Conservation (phyloP, 2,113 vertebrate genomes). For the Bolborhynchus lineola region DNA sequence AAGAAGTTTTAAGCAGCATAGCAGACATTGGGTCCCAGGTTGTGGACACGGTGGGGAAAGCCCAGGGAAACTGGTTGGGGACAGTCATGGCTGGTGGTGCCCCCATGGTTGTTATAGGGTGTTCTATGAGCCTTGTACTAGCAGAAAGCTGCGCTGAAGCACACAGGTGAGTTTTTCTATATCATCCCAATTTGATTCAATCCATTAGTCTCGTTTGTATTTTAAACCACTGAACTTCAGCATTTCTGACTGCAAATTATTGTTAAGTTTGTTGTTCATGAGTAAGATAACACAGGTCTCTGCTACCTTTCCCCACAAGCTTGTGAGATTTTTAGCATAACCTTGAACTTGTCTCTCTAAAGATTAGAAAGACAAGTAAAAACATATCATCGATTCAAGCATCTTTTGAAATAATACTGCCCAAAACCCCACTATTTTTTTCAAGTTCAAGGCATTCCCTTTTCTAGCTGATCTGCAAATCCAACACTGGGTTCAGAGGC, state of each 20-base stretch:
- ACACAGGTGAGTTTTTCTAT: not conserved
- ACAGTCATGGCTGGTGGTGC: no score
- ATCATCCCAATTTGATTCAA: not conserved
- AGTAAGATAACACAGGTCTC: not conserved
- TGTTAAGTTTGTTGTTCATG: not conserved
- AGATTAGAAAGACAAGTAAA: not conserved
- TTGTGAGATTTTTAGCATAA: not conserved
- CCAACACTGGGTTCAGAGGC: not conserved
- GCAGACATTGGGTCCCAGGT: not conserved
- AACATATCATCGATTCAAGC: not conserved
- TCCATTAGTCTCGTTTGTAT: not conserved
- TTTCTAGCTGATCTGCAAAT: not conserved
- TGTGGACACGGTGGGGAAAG: accelerated
- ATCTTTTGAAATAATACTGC: not conserved
- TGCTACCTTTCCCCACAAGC: not conserved
- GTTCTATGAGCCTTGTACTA: accelerated
- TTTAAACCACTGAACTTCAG: not conserved
- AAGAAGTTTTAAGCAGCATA: not conserved
- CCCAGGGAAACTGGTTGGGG: no score
- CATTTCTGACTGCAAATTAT: not conserved
- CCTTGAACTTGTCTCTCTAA: not conserved
- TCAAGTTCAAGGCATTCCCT: not conserved
- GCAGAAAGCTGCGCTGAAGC: not conserved
- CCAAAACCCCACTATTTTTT: not conserved
- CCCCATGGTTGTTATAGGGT: not conserved